These are phyloP conservation scores for Sesia bembeciformis DNA, from an alignment of 2,888 invertebrate genomes.

Conservation along the genomic window DNA sequence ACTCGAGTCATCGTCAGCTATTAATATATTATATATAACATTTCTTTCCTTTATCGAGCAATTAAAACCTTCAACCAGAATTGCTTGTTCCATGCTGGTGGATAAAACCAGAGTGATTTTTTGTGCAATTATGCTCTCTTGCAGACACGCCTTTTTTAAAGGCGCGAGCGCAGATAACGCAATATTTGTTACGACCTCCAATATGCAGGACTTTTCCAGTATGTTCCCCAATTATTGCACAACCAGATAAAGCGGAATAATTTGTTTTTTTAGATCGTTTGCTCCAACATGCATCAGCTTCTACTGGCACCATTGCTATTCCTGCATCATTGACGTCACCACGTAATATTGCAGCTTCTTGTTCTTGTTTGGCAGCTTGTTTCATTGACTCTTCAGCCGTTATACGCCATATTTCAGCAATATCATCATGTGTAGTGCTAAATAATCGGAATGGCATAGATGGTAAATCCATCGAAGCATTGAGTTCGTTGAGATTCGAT, in stretches of 20 bases:
- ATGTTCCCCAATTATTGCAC: slow-evolving; percentile 11
- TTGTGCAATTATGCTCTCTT: slow-evolving; percentile 8
- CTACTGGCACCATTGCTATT: slow-evolving; percentile 4
- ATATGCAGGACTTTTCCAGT: slow-evolving; percentile 11
- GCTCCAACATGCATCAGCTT: slow-evolving; percentile 10
- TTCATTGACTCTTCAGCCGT: slow-evolving; percentile 7
- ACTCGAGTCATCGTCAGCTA: slow-evolving; percentile 9
- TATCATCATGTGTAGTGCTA: slow-evolving; percentile 4
- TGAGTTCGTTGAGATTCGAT: slow-evolving; percentile 5
- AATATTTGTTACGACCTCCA: slow-evolving; percentile 12
- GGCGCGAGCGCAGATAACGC: slow-evolving; percentile 10
- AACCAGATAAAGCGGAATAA: slow-evolving; percentile 12
- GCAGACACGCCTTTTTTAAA: slow-evolving; percentile 1
- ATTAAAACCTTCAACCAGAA: slow-evolving; percentile 12
- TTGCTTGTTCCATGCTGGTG: slow-evolving; percentile 9
- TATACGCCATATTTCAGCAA: slow-evolving; percentile 1
- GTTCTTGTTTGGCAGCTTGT: slow-evolving; percentile 8
- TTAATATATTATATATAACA: slow-evolving; percentile 9
- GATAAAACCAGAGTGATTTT: slow-evolving; percentile 11
- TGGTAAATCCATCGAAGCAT: slow-evolving; percentile 8
- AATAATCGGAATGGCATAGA: slow-evolving; percentile 5
- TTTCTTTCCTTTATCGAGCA: slow-evolving; percentile 6
- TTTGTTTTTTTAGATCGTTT: slow-evolving; percentile 10
- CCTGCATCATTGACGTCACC: slow-evolving; percentile 1
- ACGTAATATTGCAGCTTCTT: not conserved